Evolutionary conservation across 2,888 invertebrate species (phyloP).

Genomic region (Thecocarcelia acutangulata): DNA sequence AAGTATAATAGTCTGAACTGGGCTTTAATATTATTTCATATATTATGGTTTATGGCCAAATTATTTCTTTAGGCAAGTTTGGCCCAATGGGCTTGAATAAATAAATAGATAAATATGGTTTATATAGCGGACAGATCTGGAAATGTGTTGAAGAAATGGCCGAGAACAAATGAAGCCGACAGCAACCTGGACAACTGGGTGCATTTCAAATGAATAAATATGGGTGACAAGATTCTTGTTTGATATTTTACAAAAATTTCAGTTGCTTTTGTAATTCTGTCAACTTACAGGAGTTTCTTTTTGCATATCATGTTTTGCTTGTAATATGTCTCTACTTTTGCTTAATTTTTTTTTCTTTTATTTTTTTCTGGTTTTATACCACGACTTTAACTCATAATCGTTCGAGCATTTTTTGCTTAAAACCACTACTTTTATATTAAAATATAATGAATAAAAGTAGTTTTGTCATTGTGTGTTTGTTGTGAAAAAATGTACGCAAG

Average conservation of each 20-base stretch:
- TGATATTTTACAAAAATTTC: constrained; percentile 25
- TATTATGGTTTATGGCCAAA: too few relatives aligned
- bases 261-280: constrained; percentile 32
- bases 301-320: constrained; percentile 21
- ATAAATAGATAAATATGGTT: too few relatives aligned
- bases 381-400: constrained; percentile 35
- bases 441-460: constrained; percentile 58
- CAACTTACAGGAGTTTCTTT: constrained; percentile 5
- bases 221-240: constrained; percentile 40
- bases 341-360: constrained; percentile 4
- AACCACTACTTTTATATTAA: constrained; percentile 42
- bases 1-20: too few relatives aligned
- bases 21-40: too few relatives aligned
- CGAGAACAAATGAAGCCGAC: too few relatives aligned
- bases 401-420: constrained; percentile 28
- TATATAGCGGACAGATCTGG: too few relatives aligned
- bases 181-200: neutral
- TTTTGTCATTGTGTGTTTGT: constrained; percentile 33
- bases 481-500: neutral
- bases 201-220: constrained; percentile 13
- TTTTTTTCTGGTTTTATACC: too few relatives aligned
- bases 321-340: constrained; percentile 1
- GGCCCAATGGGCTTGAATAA: too few relatives aligned
- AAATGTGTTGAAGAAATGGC: too few relatives aligned
- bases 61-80: too few relatives aligned